A percentile compares a stretch with the other conserved stretches of the same genome.
phyloP scores from a whole-genome alignment of 2,797 vertebrate species.

The Hipposideros larvatus region DNA sequence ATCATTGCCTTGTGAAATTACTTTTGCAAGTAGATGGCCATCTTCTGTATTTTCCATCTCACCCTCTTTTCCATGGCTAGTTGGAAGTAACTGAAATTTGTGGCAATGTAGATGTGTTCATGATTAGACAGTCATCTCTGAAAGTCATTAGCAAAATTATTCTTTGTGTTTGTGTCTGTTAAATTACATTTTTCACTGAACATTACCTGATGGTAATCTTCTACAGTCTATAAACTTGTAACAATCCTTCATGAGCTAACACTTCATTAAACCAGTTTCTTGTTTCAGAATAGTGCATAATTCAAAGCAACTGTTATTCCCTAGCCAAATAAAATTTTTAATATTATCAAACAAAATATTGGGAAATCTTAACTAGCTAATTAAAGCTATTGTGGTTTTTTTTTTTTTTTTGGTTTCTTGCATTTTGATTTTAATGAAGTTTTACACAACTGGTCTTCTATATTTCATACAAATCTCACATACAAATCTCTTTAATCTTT shows the following conservation, averaged over 20 bases:
- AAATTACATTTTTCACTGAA: conserved; percentile 75
- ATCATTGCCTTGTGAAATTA: background rate
- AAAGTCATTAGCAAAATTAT: conserved; percentile 46
- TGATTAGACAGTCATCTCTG: background rate
- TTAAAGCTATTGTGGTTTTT: background rate
- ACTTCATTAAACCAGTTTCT: conserved; percentile 73
- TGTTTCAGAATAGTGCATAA: conserved; percentile 64
- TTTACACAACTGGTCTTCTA: conserved; percentile 13
- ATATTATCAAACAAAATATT: conserved; percentile 76
- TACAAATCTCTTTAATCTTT: conserved; percentile 38
- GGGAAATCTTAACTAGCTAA: conserved; percentile 68
- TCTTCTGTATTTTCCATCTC: background rate
- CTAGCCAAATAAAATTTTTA: conserved; percentile 69
- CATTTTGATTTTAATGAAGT: conserved; percentile 69
- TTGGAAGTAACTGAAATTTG: conserved; percentile 10
- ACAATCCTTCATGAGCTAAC: conserved; percentile 61
- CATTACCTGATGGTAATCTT: conserved; percentile 73
- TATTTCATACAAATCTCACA: conserved; percentile 24
- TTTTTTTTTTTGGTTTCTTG: conserved; percentile 34
- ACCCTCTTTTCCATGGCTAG: background rate
- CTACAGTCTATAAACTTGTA: conserved; percentile 63
- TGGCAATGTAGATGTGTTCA: background rate
- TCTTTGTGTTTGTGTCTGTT: conserved; percentile 57
- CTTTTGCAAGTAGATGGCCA: background rate
- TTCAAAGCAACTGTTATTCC: conserved; percentile 69